Base-by-base conservation (phyloP, 2,888 invertebrate genomes). In the Eupeodes latifasciatus region DNA sequence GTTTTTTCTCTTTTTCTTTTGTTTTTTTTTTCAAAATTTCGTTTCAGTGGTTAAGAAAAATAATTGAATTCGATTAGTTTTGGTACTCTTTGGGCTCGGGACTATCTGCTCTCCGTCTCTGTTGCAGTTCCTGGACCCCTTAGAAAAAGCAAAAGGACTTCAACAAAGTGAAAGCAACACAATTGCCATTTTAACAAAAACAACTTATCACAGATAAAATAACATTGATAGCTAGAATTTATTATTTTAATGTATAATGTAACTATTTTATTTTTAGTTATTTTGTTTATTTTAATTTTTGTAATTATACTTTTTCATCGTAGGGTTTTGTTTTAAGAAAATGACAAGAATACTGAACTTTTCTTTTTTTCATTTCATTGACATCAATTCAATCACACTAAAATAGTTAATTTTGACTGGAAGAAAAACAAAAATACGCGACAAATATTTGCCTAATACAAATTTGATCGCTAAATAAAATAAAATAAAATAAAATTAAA, bases 1-100 rank as follows among this genome's bases (percentile, higher is more conserved):
- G 49, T 19, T 67, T 83, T 90, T 81, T 82, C 81, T 86, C 59
- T 79, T 81, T 89, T 76, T 81, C 53, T 86, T 57, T 44, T 27
- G 3, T 44, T 49, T 72, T 53, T 62, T 69, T 51, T 69, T 62
- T 82, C 40, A 59, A 5, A 66, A 27, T 3, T 62, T 69, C 81
- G 61, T 84, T 88, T 36, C 90, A 93, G 93, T 93, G 92, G 92
- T 91, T 93, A 92, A 40, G 3, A 93, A 91, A 19, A 19, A 19
- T 19, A 19, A 19, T 92, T 92, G 93, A 93, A 93, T 90, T 91
- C 91, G 90, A 91, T 91, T 91, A 62, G 62, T 62, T 79, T 81
- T 59, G 85, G 75, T 64, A 34, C 47, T 66, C 27, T 27, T 27
- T 59, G 59, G 59, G 64, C 55, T 27, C 57, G 64, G 49, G 64